Percentiles rank a stretch among this genome's conserved stretches.
Evolutionary conservation across 2,797 vertebrate species (phyloP).

Genomic region (Ciconia nigra): DNA sequence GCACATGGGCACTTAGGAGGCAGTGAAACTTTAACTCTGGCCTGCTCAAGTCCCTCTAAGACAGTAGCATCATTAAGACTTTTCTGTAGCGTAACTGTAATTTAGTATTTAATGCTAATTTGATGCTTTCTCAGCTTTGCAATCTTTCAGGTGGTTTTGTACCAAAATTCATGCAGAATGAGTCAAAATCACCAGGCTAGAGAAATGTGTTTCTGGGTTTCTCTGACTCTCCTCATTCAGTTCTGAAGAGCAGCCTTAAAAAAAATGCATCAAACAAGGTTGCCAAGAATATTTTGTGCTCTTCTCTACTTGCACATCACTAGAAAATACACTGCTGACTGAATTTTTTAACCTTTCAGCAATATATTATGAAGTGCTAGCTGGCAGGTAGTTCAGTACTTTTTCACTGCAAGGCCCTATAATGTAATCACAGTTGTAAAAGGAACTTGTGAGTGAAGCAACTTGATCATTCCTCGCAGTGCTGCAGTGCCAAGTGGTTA

Average conservation of each 20-base stretch:
- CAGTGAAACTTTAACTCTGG: background rate
- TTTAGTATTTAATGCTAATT: background rate
- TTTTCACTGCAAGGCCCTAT: slow-evolving; percentile 24
- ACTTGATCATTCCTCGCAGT: slow-evolving; percentile 44
- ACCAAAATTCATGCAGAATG: background rate
- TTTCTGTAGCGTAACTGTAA: background rate
- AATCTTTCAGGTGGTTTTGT: background rate
- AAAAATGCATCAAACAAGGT: background rate
- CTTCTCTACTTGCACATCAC: background rate
- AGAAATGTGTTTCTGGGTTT: background rate
- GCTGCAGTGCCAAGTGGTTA: slow-evolving; percentile 44
- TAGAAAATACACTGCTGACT: background rate
- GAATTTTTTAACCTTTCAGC: slow-evolving; percentile 5
- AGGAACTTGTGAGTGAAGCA: slow-evolving; percentile 58
- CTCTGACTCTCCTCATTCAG: background rate
- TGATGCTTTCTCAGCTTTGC: background rate
- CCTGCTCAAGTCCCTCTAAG: background rate
- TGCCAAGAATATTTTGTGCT: slow-evolving; percentile 22
- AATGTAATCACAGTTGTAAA: slow-evolving; percentile 60
- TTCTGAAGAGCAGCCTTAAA: background rate
- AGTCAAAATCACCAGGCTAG: background rate
- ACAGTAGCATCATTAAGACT: background rate
- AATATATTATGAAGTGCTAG: slow-evolving; percentile 7
- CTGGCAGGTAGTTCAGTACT: slow-evolving; percentile 27
- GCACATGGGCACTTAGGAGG: background rate